phyloP scores from a whole-genome alignment of 2,888 invertebrate genomes.

The Nymphalis c-album region DNA sequence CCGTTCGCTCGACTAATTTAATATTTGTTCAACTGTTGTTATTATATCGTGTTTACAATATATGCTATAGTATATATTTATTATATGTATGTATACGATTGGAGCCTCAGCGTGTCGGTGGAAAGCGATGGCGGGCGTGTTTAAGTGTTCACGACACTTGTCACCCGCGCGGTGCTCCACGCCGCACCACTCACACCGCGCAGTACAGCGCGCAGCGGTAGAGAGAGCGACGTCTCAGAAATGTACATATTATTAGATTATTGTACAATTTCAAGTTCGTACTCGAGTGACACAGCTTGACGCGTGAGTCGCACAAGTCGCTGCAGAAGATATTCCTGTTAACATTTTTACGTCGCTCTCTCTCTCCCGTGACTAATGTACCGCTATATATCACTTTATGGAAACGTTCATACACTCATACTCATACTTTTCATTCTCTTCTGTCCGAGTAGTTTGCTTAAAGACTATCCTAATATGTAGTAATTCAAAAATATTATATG shows the following conservation, averaged over 20 bases:
- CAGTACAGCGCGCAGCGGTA: not conserved
- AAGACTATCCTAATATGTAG: not conserved
- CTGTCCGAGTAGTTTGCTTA: no score
- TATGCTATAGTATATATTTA: constrained; percentile 20
- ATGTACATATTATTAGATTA: no score
- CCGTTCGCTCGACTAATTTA: no score
- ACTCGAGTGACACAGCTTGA: not conserved
- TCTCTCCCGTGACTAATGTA: not conserved
- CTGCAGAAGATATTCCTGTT: not conserved
- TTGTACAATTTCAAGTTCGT: no score
- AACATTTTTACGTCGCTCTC: not conserved
- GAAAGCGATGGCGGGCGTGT: constrained; percentile 66
- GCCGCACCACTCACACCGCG: constrained; percentile 19
- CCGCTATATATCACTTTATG: not conserved
- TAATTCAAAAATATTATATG: not conserved
- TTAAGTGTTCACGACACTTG: constrained; percentile 56
- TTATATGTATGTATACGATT: constrained; percentile 25
- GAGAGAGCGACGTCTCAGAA: not conserved
- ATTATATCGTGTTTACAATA: not conserved
- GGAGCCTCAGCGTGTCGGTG: constrained; percentile 47
- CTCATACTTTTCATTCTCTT: no score
- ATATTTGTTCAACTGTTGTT: no score
- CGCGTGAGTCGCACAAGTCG: no score
- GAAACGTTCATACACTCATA: not conserved
- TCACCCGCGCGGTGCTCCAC: constrained; percentile 44